Base-by-base conservation (phyloP, 2,888 invertebrate species). In the Caenorhabditis japonica region DNA sequence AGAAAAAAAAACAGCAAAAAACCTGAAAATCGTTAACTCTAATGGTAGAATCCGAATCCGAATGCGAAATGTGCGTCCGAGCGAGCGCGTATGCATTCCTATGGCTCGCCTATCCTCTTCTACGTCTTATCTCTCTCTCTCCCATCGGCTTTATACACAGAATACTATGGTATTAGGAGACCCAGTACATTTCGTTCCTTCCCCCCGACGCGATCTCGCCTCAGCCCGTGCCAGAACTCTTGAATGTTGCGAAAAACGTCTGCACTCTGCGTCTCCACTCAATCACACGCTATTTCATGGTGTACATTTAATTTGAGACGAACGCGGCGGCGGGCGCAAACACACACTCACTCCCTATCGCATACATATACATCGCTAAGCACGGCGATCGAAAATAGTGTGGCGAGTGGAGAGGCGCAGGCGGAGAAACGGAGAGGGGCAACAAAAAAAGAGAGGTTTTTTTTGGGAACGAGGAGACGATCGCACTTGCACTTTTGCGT, bases 211-310 rank as follows among this genome's bases (percentile, higher is more conserved):
- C n/a, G n/a, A n/a, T n/a, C n/a, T 8, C 39, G 13, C 15, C 39
- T 17, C 39, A 39, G n/a, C 15, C 39, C n/a, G n/a, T 13, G 12
- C 38, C 3, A 19, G 36, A 21, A 43, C 30, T 56, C 56, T n/a
- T 21, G 44, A 56, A 34, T 21, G 60, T 60, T 60, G 60, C 60
- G 60, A 60, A 60, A 60, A 60, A 60, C 51, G 60, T 60, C 59
- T 60, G 49, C 30, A 38, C 17, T 12, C 49, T 41, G 49, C 49
- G 41, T 41, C 59, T 51, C 60, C 19, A 4, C 38, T 17, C 39
- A n/a, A 12, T n/a, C 30, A 7, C 39, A 44, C 21, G 34, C 34
- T 33, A 17, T 15, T 10, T 17, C 17, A 25, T 27, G 30, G 38
- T n/a, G 41, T 47, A 51, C 51, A 51, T 60, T 51, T 51, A 51